phyloP scores from a whole-genome alignment of 2,888 invertebrate species.

The Amiota mariae region DNA sequence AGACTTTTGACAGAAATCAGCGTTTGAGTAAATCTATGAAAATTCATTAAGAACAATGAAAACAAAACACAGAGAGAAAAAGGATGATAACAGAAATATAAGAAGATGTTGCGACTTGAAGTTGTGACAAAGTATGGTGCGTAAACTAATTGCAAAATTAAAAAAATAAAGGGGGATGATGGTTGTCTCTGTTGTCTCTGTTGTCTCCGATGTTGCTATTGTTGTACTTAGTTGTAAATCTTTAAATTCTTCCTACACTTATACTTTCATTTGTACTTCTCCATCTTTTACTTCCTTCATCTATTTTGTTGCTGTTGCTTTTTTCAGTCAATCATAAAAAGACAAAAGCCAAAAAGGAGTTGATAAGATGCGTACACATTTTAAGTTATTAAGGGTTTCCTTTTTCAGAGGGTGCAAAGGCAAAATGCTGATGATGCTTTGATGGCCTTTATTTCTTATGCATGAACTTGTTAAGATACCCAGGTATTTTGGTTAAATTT shows the following conservation, averaged over 20 bases:
- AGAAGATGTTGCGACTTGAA: slow-evolving; percentile 35
- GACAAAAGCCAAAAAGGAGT: no score
- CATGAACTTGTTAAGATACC: no score
- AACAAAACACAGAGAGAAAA: slow-evolving; percentile 40
- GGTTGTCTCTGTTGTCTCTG: slow-evolving; percentile 47
- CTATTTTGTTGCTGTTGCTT: slow-evolving; percentile 30
- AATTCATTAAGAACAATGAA: slow-evolving; percentile 63
- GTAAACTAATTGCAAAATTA: slow-evolving; percentile 3
- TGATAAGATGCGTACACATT: no score
- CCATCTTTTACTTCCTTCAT: neutral
- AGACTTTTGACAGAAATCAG: slow-evolving; percentile 58
- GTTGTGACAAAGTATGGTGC: neutral
- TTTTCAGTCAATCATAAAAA: no score
- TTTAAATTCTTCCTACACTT: neutral
- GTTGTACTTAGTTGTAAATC: slow-evolving; percentile 21
- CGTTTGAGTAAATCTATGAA: slow-evolving; percentile 65
- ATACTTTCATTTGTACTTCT: no score
- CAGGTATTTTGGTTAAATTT: slow-evolving; percentile 60
- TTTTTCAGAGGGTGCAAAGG: slow-evolving; percentile 15
- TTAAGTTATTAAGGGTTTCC: no score
- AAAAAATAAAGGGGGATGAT: slow-evolving; percentile 23
- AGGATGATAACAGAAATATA: slow-evolving; percentile 52
- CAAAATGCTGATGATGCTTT: no score
- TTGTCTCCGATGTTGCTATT: slow-evolving; percentile 18
- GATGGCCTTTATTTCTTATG: no score